Percentiles rank a stretch among this genome's conserved stretches.
Conservation (phyloP, 2,888 invertebrate genomes). For the Cinara cedri region DNA sequence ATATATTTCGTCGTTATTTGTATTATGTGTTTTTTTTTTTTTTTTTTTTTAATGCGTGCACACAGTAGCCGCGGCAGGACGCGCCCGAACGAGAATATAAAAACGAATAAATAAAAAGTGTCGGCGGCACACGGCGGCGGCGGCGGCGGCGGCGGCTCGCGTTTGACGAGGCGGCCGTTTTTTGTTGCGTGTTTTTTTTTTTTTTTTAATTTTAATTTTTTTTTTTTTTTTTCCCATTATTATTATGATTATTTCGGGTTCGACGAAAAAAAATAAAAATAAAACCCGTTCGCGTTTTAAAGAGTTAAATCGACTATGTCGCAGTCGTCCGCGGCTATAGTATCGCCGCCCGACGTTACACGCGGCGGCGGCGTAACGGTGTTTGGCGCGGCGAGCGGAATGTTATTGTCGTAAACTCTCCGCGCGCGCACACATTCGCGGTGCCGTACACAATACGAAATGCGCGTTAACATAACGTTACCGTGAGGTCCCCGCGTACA, state of each 20-base stretch:
- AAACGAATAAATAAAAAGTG: constrained; percentile 49
- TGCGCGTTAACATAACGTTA: background rate
- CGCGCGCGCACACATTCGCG: background rate
- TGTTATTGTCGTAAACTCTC: constrained; percentile 5
- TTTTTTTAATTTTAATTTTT: background rate
- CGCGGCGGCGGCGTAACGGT: constrained; percentile 12
- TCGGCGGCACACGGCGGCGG: constrained; percentile 29
- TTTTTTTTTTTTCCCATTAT: no score
- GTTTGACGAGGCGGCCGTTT: constrained; percentile 20
- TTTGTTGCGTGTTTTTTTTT: no score
- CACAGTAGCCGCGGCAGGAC: constrained; percentile 37
- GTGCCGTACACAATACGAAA: background rate
- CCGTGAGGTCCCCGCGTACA: no score
- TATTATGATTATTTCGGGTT: background rate
- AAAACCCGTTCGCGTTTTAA: constrained; percentile 42
- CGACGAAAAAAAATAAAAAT: no score
- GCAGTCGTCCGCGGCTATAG: constrained; percentile 15
- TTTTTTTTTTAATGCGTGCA: constrained; percentile 14
- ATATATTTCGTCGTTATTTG: background rate
- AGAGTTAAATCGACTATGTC: constrained; percentile 28
- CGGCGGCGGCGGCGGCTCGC: constrained; percentile 17
- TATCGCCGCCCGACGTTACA: background rate
- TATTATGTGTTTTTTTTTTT: no score
- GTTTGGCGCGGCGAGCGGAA: constrained; percentile 12
- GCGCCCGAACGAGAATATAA: constrained; percentile 30